Base-by-base conservation (phyloP, 1,140 invertebrate species). In the Venustaconcha ellipsiformis region DNA sequence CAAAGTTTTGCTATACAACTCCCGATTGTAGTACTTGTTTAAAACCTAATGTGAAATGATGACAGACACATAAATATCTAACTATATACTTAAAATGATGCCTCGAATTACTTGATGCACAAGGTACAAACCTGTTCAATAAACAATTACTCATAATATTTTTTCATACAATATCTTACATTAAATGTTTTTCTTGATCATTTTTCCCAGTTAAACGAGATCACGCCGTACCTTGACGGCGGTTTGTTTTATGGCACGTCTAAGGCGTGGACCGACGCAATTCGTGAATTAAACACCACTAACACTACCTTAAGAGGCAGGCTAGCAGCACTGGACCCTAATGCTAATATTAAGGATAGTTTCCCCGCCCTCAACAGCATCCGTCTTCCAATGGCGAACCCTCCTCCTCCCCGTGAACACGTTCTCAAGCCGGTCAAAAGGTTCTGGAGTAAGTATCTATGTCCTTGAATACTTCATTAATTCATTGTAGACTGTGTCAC, bases 181-280 rank as follows among this genome's bases (percentile, higher is more conserved):
- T 37, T 37, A 6, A 37, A 37, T 37, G 1, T 37, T 37, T 37
- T 37, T 37, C 37, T 37, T 37, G 37, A 12, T 67, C 56, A 6
- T 37, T 37, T 62, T 13, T 20, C 62, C 14, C 77, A 93, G 92
- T 82, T 93, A 48, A 94, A 93, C 82, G 91, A 92, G 85, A 92
- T 93, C 57, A 93, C 92, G 13, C 91, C 92, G 14, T 93, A 89
- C 84, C 84, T 94, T 56, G 93, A 93, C 83, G 93, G 92, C 6
- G 92, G 92, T 14, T 83, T 93, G 14, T 89, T 92, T 17, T 93
- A 93, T 84, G 93, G 92, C 4, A 91, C 90, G 2, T 89, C 90
- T 6, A 93, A 93, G 83, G 89, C 90, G 65, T 93, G 92, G 92
- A 88, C 92, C 8, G 91, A 93, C 81, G 83, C 91, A 58, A 82